Evolutionary conservation across 2,888 invertebrate genomes (phyloP).

Genomic region (Agrochola lota): DNA sequence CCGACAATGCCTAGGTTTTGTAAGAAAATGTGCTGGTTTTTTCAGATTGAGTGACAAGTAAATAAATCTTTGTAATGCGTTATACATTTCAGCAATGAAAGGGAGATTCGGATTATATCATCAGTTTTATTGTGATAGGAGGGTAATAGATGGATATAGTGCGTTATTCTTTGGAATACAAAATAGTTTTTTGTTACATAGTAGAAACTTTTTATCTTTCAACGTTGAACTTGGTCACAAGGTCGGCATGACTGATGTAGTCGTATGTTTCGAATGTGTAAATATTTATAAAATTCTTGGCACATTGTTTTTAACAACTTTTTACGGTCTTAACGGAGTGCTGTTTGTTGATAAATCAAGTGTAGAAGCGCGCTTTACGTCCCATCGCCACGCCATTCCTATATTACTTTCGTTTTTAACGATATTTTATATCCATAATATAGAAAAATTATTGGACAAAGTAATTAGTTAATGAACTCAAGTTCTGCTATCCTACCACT

Average conservation of each 20-base stretch:
- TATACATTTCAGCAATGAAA: conserved; percentile 32
- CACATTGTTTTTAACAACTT: background rate
- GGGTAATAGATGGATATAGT: conserved; percentile 2
- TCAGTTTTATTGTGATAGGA: conserved; percentile 33
- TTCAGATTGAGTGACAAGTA: conserved; percentile 58
- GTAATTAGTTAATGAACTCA: background rate
- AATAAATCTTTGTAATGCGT: conserved; percentile 58
- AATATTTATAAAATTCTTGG: too few relatives aligned
- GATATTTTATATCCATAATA: too few relatives aligned
- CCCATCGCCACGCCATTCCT: background rate
- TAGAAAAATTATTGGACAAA: background rate
- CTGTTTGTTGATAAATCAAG: background rate
- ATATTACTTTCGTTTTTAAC: background rate
- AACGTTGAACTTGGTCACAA: background rate
- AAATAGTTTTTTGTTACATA: conserved; percentile 26
- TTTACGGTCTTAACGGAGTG: background rate
- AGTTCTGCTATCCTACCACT: too few relatives aligned
- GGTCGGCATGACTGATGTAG: background rate
- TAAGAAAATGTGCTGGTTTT: conserved; percentile 40
- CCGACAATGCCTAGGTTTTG: conserved; percentile 46
- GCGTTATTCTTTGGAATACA: conserved; percentile 29
- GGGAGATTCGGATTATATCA: conserved; percentile 33
- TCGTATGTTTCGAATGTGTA: background rate
- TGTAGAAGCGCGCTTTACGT: too few relatives aligned
- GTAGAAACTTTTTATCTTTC: background rate